These are phyloP conservation scores for Heliconius aoede DNA, from an alignment of 2,888 invertebrate species.

Conservation along the genomic window DNA sequence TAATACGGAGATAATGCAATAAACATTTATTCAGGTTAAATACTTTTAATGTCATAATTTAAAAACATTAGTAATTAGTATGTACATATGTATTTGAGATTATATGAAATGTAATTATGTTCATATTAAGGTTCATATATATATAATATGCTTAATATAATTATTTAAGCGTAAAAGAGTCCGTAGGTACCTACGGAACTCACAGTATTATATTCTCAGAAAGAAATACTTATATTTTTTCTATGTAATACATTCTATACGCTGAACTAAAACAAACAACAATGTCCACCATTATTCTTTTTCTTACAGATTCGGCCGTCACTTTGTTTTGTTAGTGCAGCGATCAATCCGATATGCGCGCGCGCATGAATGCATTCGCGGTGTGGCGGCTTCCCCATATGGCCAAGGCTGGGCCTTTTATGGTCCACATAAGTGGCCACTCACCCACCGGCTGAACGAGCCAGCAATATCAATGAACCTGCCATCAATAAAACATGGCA, in stretches of 20 bases:
- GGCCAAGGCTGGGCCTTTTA: constrained; percentile 82
- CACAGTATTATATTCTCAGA: not conserved
- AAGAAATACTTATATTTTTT: not conserved
- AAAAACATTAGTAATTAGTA: constrained; percentile 4
- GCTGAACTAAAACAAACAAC: constrained; percentile 42
- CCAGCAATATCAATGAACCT: constrained; percentile 83
- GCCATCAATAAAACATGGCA: constrained; percentile 83
- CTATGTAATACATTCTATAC: constrained; percentile 37
- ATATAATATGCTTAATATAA: no score
- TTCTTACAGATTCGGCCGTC: constrained; percentile 55
- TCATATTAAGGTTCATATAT: not conserved
- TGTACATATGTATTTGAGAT: not conserved
- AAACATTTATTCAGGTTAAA: constrained; percentile 15
- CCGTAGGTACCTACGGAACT: no score
- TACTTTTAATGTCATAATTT: constrained; percentile 5
- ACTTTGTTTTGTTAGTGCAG: constrained; percentile 67
- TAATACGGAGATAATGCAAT: not conserved
- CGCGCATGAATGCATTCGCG: constrained; percentile 80
- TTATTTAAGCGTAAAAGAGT: no score
- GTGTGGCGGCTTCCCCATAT: constrained; percentile 80
- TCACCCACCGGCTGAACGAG: constrained; percentile 82
- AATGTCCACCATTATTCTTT: constrained; percentile 47
- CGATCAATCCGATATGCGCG: constrained; percentile 75
- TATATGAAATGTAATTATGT: not conserved
- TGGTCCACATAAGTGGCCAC: constrained; percentile 82